These are phyloP conservation scores for Poeciliopsis presidionis DNA, from an alignment of 2,797 vertebrate species.

Conservation along the genomic window DNA sequence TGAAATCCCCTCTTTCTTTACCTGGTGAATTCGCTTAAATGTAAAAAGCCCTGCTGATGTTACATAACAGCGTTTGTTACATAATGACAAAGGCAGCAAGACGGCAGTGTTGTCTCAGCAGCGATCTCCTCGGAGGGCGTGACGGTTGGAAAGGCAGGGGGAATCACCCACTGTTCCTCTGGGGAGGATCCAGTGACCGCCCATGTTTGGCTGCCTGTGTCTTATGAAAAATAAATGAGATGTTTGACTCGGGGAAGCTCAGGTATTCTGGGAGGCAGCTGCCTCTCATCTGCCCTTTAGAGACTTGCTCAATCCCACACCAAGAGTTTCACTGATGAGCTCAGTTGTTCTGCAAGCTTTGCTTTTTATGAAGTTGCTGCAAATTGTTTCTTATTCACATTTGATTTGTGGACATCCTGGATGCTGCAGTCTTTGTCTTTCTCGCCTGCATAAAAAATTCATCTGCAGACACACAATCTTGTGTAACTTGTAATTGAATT, in stretches of 20 bases:
- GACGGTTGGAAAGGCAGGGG: constrained; percentile 19
- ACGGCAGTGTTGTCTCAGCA: constrained; percentile 17
- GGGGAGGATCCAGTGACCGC: constrained; percentile 57
- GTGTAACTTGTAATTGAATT: background rate
- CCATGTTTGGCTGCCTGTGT: constrained; percentile 43
- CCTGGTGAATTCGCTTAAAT: constrained; percentile 3
- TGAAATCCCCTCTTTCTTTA: background rate
- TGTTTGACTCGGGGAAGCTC: constrained; percentile 43
- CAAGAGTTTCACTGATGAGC: background rate
- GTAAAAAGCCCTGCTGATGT: constrained; percentile 12
- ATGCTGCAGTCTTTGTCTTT: background rate
- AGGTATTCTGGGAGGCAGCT: constrained; percentile 46
- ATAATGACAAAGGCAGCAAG: constrained; percentile 34
- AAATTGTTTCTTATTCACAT: background rate
- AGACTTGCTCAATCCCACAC: background rate
- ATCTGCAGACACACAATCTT: background rate
- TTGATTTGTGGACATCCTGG: background rate
- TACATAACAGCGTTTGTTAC: constrained; percentile 29
- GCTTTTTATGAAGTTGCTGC: background rate
- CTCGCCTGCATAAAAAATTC: background rate
- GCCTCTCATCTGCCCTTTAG: constrained; percentile 51
- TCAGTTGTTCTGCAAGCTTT: background rate
- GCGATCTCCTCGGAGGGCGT: constrained; percentile 12
- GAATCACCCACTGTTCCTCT: constrained; percentile 54
- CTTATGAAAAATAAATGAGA: constrained; percentile 64